Percentiles rank a stretch among this genome's conserved stretches.
Evolutionary conservation across 2,797 vertebrate genomes (phyloP).

Genomic region (Pseudomugil gertrudae): DNA sequence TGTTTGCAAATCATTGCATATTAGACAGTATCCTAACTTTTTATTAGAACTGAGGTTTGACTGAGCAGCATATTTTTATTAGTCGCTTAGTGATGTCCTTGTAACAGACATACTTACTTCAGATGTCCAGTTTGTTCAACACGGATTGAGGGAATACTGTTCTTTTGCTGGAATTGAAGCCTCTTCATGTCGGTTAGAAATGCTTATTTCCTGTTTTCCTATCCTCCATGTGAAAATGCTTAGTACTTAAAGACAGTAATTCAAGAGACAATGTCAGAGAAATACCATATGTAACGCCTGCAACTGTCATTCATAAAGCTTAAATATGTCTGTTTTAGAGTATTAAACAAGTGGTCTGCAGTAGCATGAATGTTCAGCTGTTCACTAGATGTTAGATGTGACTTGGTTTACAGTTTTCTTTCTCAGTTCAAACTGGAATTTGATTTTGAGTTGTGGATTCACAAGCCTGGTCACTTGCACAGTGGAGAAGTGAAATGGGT

Average conservation of each 20-base stretch:
- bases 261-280: no score
- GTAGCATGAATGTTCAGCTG: not conserved
- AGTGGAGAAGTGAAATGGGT: not conserved
- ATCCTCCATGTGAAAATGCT: not conserved
- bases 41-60: not conserved
- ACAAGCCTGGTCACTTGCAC: not conserved
- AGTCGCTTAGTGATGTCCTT: constrained; percentile 10
- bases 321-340: not conserved
- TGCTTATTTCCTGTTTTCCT: not conserved
- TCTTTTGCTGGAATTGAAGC: not conserved
- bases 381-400: not conserved
- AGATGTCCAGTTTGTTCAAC: constrained; percentile 11
- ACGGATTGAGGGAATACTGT: not conserved
- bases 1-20: no score
- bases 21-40: no score
- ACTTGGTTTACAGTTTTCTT: not conserved
- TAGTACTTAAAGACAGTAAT: not conserved
- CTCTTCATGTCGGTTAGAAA: not conserved
- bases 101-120: constrained; percentile 17
- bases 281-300: not conserved
- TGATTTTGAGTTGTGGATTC: not conserved
- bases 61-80: constrained; percentile 37
- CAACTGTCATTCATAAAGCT: not conserved
- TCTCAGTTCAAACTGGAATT: not conserved
- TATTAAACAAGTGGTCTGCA: no score